Conservation (phyloP, 2,797 vertebrate species). For the Adrianichthys oophorus region DNA sequence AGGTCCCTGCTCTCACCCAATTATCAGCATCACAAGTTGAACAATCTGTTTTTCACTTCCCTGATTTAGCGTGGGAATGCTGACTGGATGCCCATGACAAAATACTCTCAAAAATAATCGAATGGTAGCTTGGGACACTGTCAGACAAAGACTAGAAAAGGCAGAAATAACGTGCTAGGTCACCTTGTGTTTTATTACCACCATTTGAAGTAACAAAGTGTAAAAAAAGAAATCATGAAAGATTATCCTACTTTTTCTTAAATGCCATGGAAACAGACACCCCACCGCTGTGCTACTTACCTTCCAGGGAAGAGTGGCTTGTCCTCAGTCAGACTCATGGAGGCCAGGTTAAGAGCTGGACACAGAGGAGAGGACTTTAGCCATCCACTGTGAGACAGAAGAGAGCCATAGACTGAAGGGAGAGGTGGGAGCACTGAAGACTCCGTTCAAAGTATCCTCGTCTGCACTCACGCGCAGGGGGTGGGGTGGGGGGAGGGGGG, state of each 20-base stretch:
- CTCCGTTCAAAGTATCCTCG: slow-evolving; percentile 31
- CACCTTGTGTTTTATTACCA: background rate
- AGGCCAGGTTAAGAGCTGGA: slow-evolving; percentile 55
- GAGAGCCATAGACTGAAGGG: background rate
- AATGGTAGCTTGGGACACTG: slow-evolving; percentile 8
- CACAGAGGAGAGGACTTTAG: slow-evolving; percentile 40
- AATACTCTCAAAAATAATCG: slow-evolving; percentile 8
- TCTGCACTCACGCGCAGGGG: slow-evolving; percentile 16
- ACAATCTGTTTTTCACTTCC: slow-evolving; percentile 4
- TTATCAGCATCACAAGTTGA: slow-evolving; percentile 10
- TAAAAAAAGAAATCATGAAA: too few relatives aligned
- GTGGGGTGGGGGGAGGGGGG: slow-evolving; percentile 19
- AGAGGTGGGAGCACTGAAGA: slow-evolving; percentile 13
- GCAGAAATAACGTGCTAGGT: background rate
- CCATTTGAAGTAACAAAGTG: too few relatives aligned
- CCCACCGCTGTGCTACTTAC: slow-evolving; percentile 47
- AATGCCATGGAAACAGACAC: slow-evolving; percentile 8
- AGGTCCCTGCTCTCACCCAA: slow-evolving; percentile 25
- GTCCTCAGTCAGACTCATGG: slow-evolving; percentile 70
- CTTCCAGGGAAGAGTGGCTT: slow-evolving; percentile 58
- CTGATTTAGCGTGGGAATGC: slow-evolving; percentile 9
- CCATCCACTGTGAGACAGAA: slow-evolving; percentile 25
- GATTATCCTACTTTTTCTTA: background rate
- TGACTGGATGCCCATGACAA: slow-evolving; percentile 19
- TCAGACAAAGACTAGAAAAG: slow-evolving; percentile 3